These are phyloP conservation scores for Tribolium freemani DNA, from an alignment of 2,888 invertebrate genomes.

Conservation along the genomic window DNA sequence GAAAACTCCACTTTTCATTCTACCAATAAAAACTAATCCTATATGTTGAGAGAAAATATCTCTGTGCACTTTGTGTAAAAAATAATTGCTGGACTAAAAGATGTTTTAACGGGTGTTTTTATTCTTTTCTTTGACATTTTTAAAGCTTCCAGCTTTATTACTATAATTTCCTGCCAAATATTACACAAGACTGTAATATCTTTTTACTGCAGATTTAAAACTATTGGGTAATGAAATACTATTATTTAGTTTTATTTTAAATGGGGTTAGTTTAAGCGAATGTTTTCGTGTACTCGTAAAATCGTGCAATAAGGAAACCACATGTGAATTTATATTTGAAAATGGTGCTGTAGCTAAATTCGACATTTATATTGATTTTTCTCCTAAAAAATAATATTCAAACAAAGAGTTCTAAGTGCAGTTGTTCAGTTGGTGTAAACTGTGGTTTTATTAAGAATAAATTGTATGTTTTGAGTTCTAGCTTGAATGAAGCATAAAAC, in stretches of 20 bases:
- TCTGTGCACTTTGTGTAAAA: too few species aligned
- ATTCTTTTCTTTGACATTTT: not conserved
- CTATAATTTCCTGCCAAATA: slow-evolving; percentile 6
- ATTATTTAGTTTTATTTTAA: slow-evolving; percentile 7
- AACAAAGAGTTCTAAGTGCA: not conserved
- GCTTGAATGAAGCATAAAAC: not conserved
- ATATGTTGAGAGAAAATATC: not conserved
- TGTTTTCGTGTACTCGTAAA: slow-evolving; percentile 10
- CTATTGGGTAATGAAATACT: not conserved
- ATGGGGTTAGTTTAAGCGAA: slow-evolving; percentile 9
- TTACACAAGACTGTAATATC: slow-evolving; percentile 3
- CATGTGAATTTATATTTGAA: slow-evolving; percentile 1
- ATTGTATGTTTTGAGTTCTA: not conserved
- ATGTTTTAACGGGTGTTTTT: not conserved
- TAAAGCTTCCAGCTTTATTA: not conserved
- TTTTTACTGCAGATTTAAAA: not conserved
- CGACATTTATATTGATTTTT: not conserved
- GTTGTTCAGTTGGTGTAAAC: not conserved
- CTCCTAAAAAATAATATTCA: not conserved
- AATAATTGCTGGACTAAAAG: not conserved
- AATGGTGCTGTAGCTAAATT: not conserved
- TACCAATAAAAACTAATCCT: too few species aligned
- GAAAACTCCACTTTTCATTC: too few species aligned
- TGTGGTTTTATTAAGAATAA: not conserved
- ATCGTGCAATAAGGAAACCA: slow-evolving; percentile 13